These are phyloP conservation scores for Anorthoa munda DNA, from an alignment of 2,888 invertebrate species.

Conservation along the genomic window DNA sequence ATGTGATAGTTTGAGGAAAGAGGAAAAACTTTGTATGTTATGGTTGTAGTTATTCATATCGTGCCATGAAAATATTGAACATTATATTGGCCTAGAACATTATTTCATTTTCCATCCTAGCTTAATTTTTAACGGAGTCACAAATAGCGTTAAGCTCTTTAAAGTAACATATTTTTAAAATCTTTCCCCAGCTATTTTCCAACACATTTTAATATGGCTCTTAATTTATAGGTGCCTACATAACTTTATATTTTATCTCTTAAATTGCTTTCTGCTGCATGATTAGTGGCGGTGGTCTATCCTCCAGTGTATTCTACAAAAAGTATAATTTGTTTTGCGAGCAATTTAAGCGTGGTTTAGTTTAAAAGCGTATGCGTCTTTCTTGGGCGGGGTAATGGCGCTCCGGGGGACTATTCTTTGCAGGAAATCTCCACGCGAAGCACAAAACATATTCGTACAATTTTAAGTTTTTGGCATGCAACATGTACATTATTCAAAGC, in stretches of 20 bases:
- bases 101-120: not conserved
- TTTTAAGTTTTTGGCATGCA: conserved; percentile 82
- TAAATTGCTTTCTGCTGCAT: conserved; percentile 56
- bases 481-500: conserved; percentile 78
- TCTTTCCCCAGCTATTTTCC: conserved; percentile 23
- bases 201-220: conserved; percentile 33
- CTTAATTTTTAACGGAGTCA: conserved; percentile 12
- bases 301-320: conserved; percentile 62
- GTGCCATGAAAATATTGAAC: conserved; percentile 8
- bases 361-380: conserved; percentile 83
- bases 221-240: conserved; percentile 42
- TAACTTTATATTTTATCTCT: conserved; percentile 52
- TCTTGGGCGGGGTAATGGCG: conserved; percentile 75
- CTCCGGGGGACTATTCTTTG: conserved; percentile 75
- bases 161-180: conserved; percentile 34
- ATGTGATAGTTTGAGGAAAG: conserved; percentile 16
- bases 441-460: conserved; percentile 78
- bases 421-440: conserved; percentile 70
- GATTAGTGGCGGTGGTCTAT: conserved; percentile 53
- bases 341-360: conserved; percentile 81
- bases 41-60: not conserved
- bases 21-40: conserved; percentile 19
- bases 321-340: conserved; percentile 74
- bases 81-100: not conserved
- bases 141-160: conserved; percentile 31